Conservation (phyloP, 2,888 invertebrate species). For the Steinernema carpocapsae region DNA sequence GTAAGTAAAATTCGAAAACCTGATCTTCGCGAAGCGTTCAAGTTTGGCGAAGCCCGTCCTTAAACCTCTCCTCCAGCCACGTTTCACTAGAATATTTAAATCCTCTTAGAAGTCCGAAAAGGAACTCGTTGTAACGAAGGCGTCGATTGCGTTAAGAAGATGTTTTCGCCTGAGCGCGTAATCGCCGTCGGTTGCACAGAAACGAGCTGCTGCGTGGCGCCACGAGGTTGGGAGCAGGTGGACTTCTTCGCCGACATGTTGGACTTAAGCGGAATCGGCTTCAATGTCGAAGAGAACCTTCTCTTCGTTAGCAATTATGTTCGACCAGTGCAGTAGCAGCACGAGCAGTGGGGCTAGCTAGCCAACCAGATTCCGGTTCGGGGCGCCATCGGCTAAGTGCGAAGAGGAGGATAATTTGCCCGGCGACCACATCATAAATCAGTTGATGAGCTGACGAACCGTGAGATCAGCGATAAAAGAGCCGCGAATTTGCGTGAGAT, state of each 20-base stretch:
- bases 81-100: background rate
- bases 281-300: too few species aligned
- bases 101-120: background rate
- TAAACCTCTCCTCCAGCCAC: too few species aligned
- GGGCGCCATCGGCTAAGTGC: constrained; percentile 33
- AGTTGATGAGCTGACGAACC: constrained; percentile 34
- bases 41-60: too few species aligned
- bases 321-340: background rate
- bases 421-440: constrained; percentile 32
- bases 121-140: constrained; percentile 5
- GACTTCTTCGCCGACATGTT: too few species aligned
- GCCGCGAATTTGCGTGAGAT: constrained; percentile 25
- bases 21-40: too few species aligned
- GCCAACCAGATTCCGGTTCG: constrained; percentile 22
- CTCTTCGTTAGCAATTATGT: too few species aligned
- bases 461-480: constrained; percentile 28
- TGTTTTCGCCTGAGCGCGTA: constrained; percentile 32
- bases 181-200: constrained; percentile 24
- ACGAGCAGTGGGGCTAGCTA: background rate
- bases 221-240: too few species aligned
- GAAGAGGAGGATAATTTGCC: constrained; percentile 32
- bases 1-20: too few species aligned
- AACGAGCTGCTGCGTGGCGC: background rate
- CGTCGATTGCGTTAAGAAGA: constrained; percentile 27
- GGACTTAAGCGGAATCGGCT: too few species aligned